Evolutionary conservation across 2,797 vertebrate genomes (phyloP), one percentile per base, ranked within the genome.

Genomic region (Parauchenoglanis ngamensis): DNA sequence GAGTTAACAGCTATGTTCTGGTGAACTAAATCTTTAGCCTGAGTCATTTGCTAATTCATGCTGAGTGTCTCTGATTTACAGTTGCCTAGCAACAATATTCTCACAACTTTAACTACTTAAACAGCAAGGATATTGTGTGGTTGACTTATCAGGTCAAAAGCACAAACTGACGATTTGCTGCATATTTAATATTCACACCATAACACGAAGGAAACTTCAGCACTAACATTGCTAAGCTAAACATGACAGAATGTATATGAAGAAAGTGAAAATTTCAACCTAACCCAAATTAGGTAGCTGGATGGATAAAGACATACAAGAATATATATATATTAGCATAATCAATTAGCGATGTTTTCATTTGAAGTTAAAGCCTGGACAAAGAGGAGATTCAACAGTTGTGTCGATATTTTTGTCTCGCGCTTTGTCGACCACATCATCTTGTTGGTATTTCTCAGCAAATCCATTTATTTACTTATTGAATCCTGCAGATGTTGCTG

Each of bases 401-500:
- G 35, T 46, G 35, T 10, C 3, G 1, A 17, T 63, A 10, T 49
- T 63, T 63, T 81, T 44, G 77, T 57, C 54, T 79, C 8, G 4
- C 2, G 31, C 40, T 35, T 19, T 0, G 35, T 79, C 8, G 35
- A 11, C 19, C 19, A 35, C n/a, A 3, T 21, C 2, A 52, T 44
- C 77, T 25, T 25, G 21, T 44, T 7, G 13, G 23, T 46, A 21
- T 56, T n/a, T 28, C 25, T 63, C 40, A 10, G 59, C 0, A 28
- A 65, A 82, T 61, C 52, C 76, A 21, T 59, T 49, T 28, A 72
- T 70, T 31, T 70, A 40, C 72, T 85, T 76, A 52, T 83, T 31
- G 44, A 61, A 63, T 31, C 5, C 70, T 46, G 84, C 44, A 61
- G 68, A 83, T 83, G 81, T 83, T 80, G 52, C 40, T 92, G 92